Conservation (phyloP, 2,113 vertebrate genomes). For the Labrus mixtus region DNA sequence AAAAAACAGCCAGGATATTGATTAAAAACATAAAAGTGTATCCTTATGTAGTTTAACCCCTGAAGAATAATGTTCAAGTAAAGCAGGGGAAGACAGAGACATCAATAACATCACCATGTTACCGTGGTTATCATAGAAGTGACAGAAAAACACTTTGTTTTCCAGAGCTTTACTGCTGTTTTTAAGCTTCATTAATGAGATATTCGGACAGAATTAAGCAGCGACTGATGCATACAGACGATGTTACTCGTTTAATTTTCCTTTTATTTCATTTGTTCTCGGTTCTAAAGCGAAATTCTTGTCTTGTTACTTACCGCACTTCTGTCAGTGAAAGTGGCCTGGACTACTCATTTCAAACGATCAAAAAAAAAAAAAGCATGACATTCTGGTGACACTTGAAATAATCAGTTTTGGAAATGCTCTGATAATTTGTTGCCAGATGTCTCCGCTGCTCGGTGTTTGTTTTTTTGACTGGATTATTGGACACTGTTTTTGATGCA, state of each 20-base stretch:
- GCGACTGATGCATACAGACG: not conserved
- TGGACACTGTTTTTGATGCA: slow-evolving; percentile 34
- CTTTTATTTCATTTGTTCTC: not conserved
- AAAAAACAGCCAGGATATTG: not conserved
- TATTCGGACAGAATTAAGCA: not conserved
- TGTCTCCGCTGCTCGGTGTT: slow-evolving; percentile 25
- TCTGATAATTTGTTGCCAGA: slow-evolving; percentile 26
- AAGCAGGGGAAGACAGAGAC: not conserved
- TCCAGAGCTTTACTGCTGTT: not conserved
- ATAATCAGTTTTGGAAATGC: not conserved
- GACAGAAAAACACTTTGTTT: not conserved
- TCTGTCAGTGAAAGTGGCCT: slow-evolving; percentile 27
- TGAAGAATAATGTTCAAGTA: not conserved
- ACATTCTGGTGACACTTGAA: not conserved
- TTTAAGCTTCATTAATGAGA: not conserved
- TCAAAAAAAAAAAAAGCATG: not conserved
- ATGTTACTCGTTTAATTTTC: slow-evolving; percentile 7
- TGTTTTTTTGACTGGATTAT: slow-evolving; percentile 66
- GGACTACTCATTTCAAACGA: slow-evolving; percentile 29
- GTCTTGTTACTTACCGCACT: slow-evolving; percentile 65
- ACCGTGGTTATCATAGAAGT: not conserved
- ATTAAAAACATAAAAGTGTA: not conserved
- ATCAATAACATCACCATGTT: not conserved
- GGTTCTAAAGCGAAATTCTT: not conserved
- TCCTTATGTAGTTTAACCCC: accelerated